These are phyloP conservation scores for Fistularia commersonii DNA, from an alignment of 2,797 vertebrate genomes.

Conservation along the genomic window DNA sequence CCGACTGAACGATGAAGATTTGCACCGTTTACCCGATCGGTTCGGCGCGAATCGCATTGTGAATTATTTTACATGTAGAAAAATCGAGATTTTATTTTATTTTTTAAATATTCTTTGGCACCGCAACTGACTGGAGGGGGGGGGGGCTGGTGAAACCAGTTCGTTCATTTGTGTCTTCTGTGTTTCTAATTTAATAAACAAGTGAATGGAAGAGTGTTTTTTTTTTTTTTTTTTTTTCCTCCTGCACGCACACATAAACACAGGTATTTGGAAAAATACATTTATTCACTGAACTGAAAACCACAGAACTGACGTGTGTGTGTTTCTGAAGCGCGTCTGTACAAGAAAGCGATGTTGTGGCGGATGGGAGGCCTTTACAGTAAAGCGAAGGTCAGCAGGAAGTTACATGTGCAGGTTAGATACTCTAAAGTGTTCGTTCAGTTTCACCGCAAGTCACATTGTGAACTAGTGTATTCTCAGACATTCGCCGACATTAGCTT, in stretches of 20 bases:
- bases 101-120: too few relatives aligned
- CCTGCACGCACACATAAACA: constrained; percentile 6
- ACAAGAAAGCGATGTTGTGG: constrained; percentile 55
- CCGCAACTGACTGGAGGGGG: constrained; percentile 4
- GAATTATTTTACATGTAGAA: too few relatives aligned
- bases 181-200: constrained; percentile 67
- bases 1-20: too few relatives aligned
- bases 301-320: constrained; percentile 36
- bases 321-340: too few relatives aligned
- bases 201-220: constrained; percentile 25
- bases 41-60: too few relatives aligned
- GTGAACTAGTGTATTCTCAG: too few relatives aligned
- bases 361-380: constrained; percentile 40
- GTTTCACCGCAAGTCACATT: constrained; percentile 5
- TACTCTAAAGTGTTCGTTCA: constrained; percentile 5
- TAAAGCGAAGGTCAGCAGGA: constrained; percentile 5
- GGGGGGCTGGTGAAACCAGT: constrained; percentile 26
- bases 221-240: not conserved
- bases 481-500: too few relatives aligned
- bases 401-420: constrained; percentile 22
- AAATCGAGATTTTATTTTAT: too few relatives aligned
- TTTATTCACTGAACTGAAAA: constrained; percentile 76
- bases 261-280: constrained; percentile 74
- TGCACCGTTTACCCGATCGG: too few relatives aligned
- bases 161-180: constrained; percentile 41